A percentile compares a stretch with the other conserved stretches of the same genome.
Evolutionary conservation across 2,888 invertebrate genomes (phyloP).

Genomic region (Synergus umbraculus): DNA sequence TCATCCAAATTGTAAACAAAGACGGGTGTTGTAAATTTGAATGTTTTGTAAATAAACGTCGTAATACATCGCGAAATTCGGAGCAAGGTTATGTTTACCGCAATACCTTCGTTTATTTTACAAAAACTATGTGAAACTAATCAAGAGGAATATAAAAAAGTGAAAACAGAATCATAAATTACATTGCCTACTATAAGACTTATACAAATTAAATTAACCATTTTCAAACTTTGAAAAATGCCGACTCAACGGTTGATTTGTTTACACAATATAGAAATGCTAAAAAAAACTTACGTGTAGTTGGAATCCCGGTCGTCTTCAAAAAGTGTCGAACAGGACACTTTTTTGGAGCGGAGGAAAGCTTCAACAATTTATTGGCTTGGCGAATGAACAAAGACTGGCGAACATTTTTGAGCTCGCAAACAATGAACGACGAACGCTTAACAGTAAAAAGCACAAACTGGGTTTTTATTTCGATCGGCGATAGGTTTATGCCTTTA

Average conservation of each 20-base stretch:
- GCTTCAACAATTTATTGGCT: neutral
- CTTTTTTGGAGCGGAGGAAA: neutral
- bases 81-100: too few relatives aligned
- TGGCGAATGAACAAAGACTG: neutral
- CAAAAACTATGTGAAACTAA: too few relatives aligned
- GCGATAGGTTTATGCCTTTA: neutral
- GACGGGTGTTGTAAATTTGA: too few relatives aligned
- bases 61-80: too few relatives aligned
- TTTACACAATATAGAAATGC: neutral
- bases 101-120: too few relatives aligned
- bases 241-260: neutral
- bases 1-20: too few relatives aligned
- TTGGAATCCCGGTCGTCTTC: neutral
- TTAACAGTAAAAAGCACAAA: neutral
- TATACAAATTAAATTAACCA: neutral
- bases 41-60: too few relatives aligned
- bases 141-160: neutral
- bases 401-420: neutral
- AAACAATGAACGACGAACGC: neutral
- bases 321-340: neutral
- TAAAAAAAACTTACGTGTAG: constrained; percentile 16
- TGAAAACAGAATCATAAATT: neutral
- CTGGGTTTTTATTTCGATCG: neutral
- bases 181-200: neutral
- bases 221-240: neutral